Base-by-base conservation (phyloP, 2,888 invertebrate species). In the Crocallis elinguaria region DNA sequence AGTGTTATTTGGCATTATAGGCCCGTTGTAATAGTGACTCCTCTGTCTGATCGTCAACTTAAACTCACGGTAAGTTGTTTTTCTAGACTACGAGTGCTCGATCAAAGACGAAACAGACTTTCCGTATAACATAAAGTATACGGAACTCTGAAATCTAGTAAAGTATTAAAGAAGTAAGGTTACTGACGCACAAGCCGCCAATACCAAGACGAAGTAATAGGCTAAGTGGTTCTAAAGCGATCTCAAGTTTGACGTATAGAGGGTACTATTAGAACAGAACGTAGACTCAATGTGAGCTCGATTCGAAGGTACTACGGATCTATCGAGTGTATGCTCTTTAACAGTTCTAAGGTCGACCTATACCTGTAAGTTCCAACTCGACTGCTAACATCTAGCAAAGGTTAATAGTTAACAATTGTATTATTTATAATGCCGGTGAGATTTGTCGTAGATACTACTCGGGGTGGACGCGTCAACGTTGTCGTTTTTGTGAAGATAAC, bases 231-330 rank as follows among this genome's bases (percentile, higher is more conserved):
- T 11, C 3, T 3, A 1, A 12, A 13, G 12, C 13, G 13, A 13
- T 36, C 35, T 17, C 4, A 30, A 19, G n/a, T 13, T 30, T 27
- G 13, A 37, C 19, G 2, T 21, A n/a, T 9, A 14, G 16, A 16
- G 25, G n/a, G 69, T 70, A 67, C 69, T 68, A 62, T 58, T 52
- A 62, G 62, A 7, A 37, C 14, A 37, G 37, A 19, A 17, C 16
- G 41, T 32, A 56, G 60, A 66, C 67, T 68, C 68, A 58, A 67
- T 65, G 74, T 72, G 74, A 73, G 71, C 69, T 67, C 70, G 64
- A 64, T 64, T 65, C 50, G 62, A 67, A 62, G 61, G 56, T 63
- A 57, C 60, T 33, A 51, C 55, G 62, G 50, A 46, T 58, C 56
- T 60, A 66, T 62, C 62, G 65, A 66, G 60, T 64, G 66, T 64